Conservation (phyloP, 2,113 vertebrate genomes). For the Dicrurus megarhynchus region DNA sequence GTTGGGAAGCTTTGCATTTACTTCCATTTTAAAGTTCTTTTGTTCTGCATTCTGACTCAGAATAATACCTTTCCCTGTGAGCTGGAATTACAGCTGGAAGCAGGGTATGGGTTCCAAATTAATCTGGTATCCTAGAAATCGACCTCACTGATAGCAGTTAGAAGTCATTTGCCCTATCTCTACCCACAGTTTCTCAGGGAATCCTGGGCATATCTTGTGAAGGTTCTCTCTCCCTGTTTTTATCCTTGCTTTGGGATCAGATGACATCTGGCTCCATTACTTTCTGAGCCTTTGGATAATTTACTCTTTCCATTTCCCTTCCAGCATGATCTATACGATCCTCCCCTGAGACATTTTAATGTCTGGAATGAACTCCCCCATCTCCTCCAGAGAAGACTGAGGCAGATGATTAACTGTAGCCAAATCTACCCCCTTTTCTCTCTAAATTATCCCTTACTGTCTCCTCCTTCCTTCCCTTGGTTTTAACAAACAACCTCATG, state of each 20-base stretch:
- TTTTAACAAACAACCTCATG: conserved; percentile 29
- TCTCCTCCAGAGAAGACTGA: neutral
- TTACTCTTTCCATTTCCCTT: conserved; percentile 26
- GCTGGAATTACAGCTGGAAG: neutral
- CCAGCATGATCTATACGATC: neutral
- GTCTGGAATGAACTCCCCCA: conserved; percentile 23
- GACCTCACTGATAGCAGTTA: neutral
- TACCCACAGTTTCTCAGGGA: neutral
- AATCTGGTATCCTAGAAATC: neutral
- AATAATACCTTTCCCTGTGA: neutral
- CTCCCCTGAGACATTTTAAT: conserved; percentile 20
- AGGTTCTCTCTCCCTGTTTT: neutral
- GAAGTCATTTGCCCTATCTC: neutral
- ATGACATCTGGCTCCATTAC: neutral
- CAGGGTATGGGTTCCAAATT: neutral
- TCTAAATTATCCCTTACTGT: conserved; percentile 29
- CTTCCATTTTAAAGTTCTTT: neutral
- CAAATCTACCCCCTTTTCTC: conserved; percentile 6
- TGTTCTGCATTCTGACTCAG: conserved; percentile 12
- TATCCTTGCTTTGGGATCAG: conserved; percentile 2
- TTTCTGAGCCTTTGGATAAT: conserved; percentile 33
- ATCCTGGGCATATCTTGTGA: neutral
- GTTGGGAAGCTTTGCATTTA: neutral
- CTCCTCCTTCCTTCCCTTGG: conserved; percentile 12
- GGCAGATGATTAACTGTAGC: conserved; percentile 36